A percentile compares a stretch with the other conserved stretches of the same genome.
Conservation (phyloP, 2,797 vertebrate genomes). For the Graptemys geographica region DNA sequence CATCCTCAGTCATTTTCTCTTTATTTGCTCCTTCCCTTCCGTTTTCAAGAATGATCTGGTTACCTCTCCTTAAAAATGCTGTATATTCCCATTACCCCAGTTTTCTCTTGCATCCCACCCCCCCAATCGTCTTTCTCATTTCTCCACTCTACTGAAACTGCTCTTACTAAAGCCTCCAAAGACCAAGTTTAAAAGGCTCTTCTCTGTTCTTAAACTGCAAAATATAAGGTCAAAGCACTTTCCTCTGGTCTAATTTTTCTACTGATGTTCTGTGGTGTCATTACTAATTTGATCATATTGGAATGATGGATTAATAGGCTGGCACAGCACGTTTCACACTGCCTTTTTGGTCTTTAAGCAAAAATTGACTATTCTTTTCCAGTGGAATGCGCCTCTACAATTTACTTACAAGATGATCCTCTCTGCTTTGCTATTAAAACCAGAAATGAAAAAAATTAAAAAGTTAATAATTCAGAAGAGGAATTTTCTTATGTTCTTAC, state of each 20-base stretch:
- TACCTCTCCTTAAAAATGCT: not conserved
- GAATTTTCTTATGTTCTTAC: no score
- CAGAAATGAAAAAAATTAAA: not conserved
- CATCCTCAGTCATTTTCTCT: not conserved
- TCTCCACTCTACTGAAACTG: not conserved
- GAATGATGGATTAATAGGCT: conserved; percentile 40
- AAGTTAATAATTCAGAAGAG: not conserved
- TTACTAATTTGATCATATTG: not conserved
- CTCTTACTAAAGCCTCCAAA: not conserved
- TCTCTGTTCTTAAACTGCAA: not conserved
- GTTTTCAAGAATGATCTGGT: not conserved
- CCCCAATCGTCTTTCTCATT: not conserved
- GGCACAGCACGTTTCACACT: not conserved
- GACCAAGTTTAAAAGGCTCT: not conserved
- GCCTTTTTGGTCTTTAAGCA: not conserved
- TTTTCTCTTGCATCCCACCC: not conserved
- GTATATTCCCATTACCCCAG: not conserved
- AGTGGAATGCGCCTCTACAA: not conserved
- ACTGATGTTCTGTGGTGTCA: not conserved
- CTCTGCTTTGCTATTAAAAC: not conserved
- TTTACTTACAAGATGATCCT: not conserved
- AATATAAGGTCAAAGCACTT: not conserved
- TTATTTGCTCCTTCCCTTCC: not conserved
- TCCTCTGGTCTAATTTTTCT: conserved; percentile 10
- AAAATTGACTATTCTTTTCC: not conserved